Evolutionary conservation across 2,797 vertebrate species (phyloP).

Genomic region (Hybognathus amarus): DNA sequence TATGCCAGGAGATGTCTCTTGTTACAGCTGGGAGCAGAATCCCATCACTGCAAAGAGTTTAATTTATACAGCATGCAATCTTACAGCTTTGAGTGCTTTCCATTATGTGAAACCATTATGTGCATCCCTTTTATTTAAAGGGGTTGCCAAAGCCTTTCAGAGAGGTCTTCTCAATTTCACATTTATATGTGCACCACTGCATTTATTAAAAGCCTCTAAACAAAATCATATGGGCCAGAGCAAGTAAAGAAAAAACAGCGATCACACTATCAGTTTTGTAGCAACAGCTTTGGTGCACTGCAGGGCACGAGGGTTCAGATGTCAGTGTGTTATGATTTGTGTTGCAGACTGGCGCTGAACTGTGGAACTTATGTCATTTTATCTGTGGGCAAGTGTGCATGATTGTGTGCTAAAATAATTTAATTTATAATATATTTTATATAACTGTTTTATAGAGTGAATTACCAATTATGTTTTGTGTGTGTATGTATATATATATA

Average conservation of each 20-base stretch:
- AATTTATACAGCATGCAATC: slow-evolving; percentile 70
- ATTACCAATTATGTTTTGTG: background rate
- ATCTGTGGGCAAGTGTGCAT: slow-evolving; percentile 51
- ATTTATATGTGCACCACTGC: slow-evolving; percentile 43
- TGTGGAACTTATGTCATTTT: slow-evolving; percentile 45
- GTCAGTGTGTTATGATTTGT: slow-evolving; percentile 58
- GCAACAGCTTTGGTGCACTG: slow-evolving; percentile 61
- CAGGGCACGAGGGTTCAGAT: slow-evolving; percentile 51
- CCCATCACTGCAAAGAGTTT: slow-evolving; percentile 68
- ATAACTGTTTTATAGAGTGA: background rate
- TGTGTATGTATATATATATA: no score
- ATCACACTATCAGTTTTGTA: slow-evolving; percentile 58
- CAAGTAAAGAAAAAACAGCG: slow-evolving; percentile 25
- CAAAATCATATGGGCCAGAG: slow-evolving; percentile 52
- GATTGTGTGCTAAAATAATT: background rate
- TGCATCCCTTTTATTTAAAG: slow-evolving; percentile 52
- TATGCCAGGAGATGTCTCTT: slow-evolving; percentile 71
- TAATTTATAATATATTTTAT: background rate
- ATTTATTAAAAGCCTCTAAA: slow-evolving; percentile 58
- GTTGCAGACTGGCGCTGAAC: slow-evolving; percentile 57
- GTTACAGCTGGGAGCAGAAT: slow-evolving; percentile 69
- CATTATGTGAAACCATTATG: slow-evolving; percentile 58
- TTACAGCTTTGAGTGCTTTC: slow-evolving; percentile 62
- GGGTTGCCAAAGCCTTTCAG: slow-evolving; percentile 49
- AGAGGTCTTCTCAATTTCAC: slow-evolving; percentile 45